Evolutionary conservation across 2,888 invertebrate species (phyloP).

Genomic region (Stegana nigrithorax): DNA sequence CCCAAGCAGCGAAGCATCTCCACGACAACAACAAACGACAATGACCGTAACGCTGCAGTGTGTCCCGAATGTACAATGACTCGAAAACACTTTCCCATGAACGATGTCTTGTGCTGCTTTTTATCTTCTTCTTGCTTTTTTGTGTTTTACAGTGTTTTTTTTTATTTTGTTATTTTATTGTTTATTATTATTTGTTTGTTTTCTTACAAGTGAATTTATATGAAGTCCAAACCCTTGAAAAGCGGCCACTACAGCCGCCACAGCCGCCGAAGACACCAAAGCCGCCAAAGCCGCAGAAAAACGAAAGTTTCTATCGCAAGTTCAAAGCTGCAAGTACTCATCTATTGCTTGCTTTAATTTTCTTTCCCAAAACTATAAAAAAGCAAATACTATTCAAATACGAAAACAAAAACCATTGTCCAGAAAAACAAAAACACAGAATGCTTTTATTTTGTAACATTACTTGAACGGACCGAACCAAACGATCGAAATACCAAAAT

Average conservation of each 20-base stretch:
- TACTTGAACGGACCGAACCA: too few species aligned
- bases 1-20: conserved; percentile 36
- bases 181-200: conserved; percentile 17
- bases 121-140: conserved; percentile 27
- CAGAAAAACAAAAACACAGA: too few species aligned
- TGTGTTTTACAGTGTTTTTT: conserved; percentile 26
- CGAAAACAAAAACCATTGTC: too few species aligned
- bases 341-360: conserved; percentile 27
- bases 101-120: conserved; percentile 42
- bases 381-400: too few species aligned
- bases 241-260: too few species aligned
- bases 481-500: too few species aligned
- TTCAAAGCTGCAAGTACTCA: conserved; percentile 34
- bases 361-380: too few species aligned
- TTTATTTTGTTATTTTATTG: conserved; percentile 38
- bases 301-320: conserved; percentile 50
- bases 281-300: conserved; percentile 35
- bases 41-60: conserved; percentile 12
- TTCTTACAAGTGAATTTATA: conserved; percentile 50
- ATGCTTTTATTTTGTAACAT: too few species aligned
- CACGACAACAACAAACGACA: background rate
- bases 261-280: conserved; percentile 40
- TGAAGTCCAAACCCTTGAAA: conserved; percentile 33
- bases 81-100: conserved; percentile 49
- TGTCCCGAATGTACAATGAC: conserved; percentile 48